phyloP scores from a whole-genome alignment of 2,113 vertebrate genomes.

The Phaethon lepturus region DNA sequence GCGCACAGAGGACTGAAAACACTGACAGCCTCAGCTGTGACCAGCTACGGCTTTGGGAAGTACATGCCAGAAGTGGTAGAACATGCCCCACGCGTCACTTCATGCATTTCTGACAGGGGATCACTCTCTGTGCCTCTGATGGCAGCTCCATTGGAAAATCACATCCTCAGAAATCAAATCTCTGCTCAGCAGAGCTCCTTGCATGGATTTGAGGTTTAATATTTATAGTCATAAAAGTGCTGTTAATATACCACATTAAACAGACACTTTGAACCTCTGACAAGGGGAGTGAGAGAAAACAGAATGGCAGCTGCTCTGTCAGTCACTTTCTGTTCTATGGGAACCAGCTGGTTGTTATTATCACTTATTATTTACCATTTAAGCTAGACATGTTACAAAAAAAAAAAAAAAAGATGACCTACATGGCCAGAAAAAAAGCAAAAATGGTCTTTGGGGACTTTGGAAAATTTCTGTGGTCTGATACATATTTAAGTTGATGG shows the following conservation, averaged over 20 bases:
- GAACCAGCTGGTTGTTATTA: conserved; percentile 49
- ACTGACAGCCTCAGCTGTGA: neutral
- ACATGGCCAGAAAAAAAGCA: neutral
- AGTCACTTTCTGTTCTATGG: conserved; percentile 34
- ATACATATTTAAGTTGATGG: conserved; percentile 46
- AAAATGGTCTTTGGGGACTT: conserved; percentile 51
- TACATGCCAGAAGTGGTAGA: neutral
- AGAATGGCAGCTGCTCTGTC: conserved; percentile 18
- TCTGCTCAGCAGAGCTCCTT: neutral
- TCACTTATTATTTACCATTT: conserved; percentile 58
- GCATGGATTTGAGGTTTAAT: neutral
- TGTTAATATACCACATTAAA: conserved; percentile 33
- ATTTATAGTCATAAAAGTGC: conserved; percentile 8
- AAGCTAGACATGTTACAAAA: neutral
- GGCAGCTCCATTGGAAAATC: neutral
- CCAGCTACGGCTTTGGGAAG: neutral
- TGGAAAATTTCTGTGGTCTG: conserved; percentile 64
- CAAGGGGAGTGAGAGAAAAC: conserved; percentile 3
- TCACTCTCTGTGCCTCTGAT: neutral
- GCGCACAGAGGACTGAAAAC: neutral
- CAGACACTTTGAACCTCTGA: conserved; percentile 11
- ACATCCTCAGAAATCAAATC: neutral
- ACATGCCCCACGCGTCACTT: neutral
- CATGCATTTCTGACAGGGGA: neutral
- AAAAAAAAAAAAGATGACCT: neutral